Base-by-base conservation (phyloP, 2,888 invertebrate genomes). In the Diarsia rubi region DNA sequence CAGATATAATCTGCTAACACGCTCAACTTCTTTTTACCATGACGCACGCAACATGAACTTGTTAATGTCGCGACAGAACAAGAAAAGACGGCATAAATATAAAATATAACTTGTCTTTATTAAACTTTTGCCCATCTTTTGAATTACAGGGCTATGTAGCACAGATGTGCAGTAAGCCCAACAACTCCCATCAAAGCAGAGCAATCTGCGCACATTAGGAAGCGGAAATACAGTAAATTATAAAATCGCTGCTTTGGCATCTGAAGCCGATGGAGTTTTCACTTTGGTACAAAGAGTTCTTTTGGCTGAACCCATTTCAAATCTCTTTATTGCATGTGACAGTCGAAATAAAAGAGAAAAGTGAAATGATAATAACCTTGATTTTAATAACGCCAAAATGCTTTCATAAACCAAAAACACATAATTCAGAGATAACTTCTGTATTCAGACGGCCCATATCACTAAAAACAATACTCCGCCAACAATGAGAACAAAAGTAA, bases 401-500 rank as follows among this genome's bases (percentile, higher is more conserved):
- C 21, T 65, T 54, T 24, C 0, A 64, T 70, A 21, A 47, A 37
- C 1, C 16, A 31, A 49, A 5, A 59, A 37, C 49, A 52, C 24
- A 37, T 16, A 69, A 66, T 31, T 60, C 68, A 47, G 27, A 65
- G 52, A 72, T 54, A 54, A 66, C 76, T 63, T 76, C 16, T 73
- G 57, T 69, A 57, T 67, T 59, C 64, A 77, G 74, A 78, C 66
- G 57, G 52, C 12, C 49, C 54, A 74, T 80, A 74, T 78, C 75
- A 75, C 47, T 74, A 73, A 79, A 78, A 73, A 85, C 76, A 82
- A 80, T 82, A 78, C 69, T n/a, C 64, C 52, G 47, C 59, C 21
- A 68, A 83, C 74, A 77, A 83, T 71, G 78, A 72, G 78, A 78
- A 85, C 76, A 81, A 85, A 84, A 80, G 59, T 67, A 77, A 72